A percentile compares a stretch with the other conserved stretches of the same genome.
These are phyloP conservation scores for Sinocyclocheilus maitianheensis DNA, from an alignment of 2,113 vertebrate species.

Conservation along the genomic window DNA sequence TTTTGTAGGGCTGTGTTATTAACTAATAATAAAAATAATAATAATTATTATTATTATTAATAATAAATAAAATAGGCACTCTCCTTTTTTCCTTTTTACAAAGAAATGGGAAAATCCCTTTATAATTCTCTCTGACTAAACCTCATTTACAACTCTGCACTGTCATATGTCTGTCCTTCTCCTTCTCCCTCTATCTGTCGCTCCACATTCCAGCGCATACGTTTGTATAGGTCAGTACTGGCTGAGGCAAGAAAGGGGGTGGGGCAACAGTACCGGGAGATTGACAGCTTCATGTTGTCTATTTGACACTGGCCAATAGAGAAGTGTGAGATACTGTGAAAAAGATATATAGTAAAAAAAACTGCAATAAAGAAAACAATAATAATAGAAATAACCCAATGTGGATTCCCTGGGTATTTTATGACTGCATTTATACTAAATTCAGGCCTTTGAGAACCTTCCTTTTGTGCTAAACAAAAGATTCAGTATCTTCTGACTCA, in stretches of 20 bases:
- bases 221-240: slow-evolving; percentile 75
- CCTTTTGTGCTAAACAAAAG: not conserved
- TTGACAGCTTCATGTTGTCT: slow-evolving; percentile 68
- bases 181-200: slow-evolving; percentile 22
- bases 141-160: slow-evolving; percentile 79
- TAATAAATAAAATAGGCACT: no score
- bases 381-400: not conserved
- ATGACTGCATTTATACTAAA: not conserved
- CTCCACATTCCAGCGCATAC: slow-evolving; percentile 87
- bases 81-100: no score
- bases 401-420: not conserved
- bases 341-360: not conserved
- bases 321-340: slow-evolving; percentile 78
- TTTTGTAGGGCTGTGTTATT: no score
- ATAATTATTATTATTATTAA: no score
- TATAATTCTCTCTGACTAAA: not conserved
- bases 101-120: not conserved
- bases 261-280: slow-evolving; percentile 77
- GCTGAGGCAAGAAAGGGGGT: slow-evolving; percentile 70
- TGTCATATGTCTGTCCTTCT: not conserved
- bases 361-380: not conserved
- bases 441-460: not conserved
- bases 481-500: not conserved
- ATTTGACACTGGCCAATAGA: slow-evolving; percentile 77
- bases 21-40: no score